phyloP scores from a whole-genome alignment of 1,140 invertebrate species.

The Anastrepha obliqua region DNA sequence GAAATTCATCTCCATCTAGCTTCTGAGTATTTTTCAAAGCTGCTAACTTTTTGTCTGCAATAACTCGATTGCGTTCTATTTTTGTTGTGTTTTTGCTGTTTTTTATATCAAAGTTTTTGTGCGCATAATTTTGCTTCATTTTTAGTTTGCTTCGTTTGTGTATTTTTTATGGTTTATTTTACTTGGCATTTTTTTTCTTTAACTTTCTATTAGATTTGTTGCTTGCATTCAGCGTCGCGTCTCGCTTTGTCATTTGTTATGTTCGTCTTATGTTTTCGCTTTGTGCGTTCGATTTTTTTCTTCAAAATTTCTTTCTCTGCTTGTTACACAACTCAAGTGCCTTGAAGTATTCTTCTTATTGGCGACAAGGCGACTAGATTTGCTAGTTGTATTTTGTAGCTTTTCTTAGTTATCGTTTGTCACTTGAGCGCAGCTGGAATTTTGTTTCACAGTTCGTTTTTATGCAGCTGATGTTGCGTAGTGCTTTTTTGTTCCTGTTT shows the following conservation, averaged over 20 bases:
- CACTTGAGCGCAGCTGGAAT: conserved; percentile 44
- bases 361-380: neutral
- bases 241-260: neutral
- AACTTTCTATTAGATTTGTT: conserved; percentile 45
- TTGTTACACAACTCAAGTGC: neutral
- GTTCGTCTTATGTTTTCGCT: neutral
- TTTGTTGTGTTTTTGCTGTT: neutral
- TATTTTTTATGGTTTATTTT: conserved; percentile 4
- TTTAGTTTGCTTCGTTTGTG: neutral
- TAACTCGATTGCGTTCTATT: neutral
- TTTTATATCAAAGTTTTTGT: neutral
- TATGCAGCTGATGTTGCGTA: neutral
- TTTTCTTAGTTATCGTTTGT: conserved; percentile 44
- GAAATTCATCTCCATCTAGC: neutral
- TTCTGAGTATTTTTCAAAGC: neutral
- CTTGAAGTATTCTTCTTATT: conserved; percentile 44
- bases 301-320: neutral
- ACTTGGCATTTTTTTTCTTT: neutral
- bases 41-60: neutral
- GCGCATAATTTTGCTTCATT: neutral
- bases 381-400: conserved; percentile 15
- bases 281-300: neutral
- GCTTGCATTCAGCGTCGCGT: neutral
- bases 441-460: conserved; percentile 18
- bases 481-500: neutral